Conservation (phyloP, 2,888 invertebrate genomes). For the Electrophaes corylata region DNA sequence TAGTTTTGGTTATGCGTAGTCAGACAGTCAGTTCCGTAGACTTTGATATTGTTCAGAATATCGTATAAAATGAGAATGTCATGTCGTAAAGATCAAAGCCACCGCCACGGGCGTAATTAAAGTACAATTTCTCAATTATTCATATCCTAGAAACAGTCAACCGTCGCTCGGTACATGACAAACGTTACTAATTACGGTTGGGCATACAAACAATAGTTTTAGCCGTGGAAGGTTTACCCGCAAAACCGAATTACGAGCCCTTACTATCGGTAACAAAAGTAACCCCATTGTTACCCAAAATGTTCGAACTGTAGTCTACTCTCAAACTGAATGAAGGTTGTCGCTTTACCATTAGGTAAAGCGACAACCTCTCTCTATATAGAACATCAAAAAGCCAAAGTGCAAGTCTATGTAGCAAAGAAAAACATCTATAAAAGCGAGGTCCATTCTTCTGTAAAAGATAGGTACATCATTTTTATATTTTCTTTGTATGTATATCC, state of each 20-base stretch:
- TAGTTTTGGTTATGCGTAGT: no score
- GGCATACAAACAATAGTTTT: constrained; percentile 63
- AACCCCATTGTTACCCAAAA: constrained; percentile 46
- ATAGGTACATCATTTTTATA: no score
- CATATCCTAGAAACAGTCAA: constrained; percentile 17
- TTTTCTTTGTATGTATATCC: no score
- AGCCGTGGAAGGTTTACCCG: constrained; percentile 56
- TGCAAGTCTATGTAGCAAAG: no score
- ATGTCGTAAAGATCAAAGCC: constrained; percentile 1
- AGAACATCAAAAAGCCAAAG: no score
- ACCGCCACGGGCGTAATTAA: not conserved
- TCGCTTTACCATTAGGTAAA: not conserved
- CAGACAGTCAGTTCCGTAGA: no score
- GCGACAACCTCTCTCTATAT: no score
- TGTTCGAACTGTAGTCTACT: constrained; percentile 28
- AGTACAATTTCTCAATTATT: constrained; percentile 20
- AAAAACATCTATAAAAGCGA: no score
- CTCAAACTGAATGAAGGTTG: constrained; percentile 4
- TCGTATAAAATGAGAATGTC: not conserved
- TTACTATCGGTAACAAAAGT: constrained; percentile 61
- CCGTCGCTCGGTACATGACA: constrained; percentile 53
- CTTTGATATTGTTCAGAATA: not conserved
- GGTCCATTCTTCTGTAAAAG: no score
- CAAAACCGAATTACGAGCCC: constrained; percentile 65
- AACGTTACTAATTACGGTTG: constrained; percentile 59